Evolutionary conservation across 2,113 vertebrate species (phyloP), one percentile per base, ranked within the genome.

Genomic region (Talpa occidentalis): DNA sequence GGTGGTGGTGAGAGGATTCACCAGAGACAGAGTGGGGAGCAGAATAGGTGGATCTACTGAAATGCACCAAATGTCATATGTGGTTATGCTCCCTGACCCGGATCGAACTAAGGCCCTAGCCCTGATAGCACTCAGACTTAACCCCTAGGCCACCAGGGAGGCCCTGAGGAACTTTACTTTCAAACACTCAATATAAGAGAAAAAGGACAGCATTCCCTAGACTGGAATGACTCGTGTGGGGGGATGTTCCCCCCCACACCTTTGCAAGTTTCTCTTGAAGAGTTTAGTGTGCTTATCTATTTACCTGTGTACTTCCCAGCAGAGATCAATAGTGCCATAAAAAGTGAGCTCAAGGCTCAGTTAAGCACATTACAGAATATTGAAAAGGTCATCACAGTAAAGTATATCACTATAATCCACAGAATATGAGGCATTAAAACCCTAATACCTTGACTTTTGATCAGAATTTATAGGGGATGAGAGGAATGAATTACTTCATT

Each of bases 381-480:
- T 95, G 79, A 97, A 97, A 97, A 98, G 93, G 89, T 64, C 88
- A 92, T 95, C 77, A n/a, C 70, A 74, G 90, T 95, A 91, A 97
- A 94, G 37, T 42, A 3, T 49, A 91, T 17, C 81, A 52, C 64
- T 93, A n/a, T 96, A 94, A 94, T 80, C 96, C 84, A 96, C 44
- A 76, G 49, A 95, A 59, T 87, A 44, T 62, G 92, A 96, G n/a
- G 21, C 85, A 90, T 93, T 97, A 88, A 79, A 97, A 96, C 69
- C 85, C 30, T 3, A 69, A 78, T 78, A 95, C 62, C 47, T 84
- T 85, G 87, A 73, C 40, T 97, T 97, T 96, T 81, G 44, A 83
- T 92, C 42, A 89, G 88, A 88, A 96, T 97, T 97, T 97, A 96
- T 67, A 78, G 26, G 28, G 72, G 37, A 91, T 15, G 67, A 94